Percentiles rank a stretch among this genome's conserved stretches.
Conservation (phyloP, 2,797 vertebrate genomes). For the Acrocephalus scirpaceus region DNA sequence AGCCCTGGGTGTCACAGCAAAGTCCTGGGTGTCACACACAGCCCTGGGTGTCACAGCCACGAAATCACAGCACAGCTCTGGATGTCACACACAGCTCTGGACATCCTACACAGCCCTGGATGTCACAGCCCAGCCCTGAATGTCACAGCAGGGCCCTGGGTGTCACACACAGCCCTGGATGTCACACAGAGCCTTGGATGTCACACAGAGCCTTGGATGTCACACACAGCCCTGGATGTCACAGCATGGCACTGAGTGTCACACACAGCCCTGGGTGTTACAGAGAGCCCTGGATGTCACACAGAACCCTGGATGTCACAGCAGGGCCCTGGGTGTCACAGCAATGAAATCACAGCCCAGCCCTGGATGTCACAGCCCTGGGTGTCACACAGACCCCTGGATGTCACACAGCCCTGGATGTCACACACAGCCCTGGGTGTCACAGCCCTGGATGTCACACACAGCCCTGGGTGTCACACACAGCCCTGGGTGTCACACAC, state of each 20-base stretch:
- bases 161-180: too few relatives aligned
- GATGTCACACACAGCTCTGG: not conserved
- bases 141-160: too few relatives aligned
- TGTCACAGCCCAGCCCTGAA: too few relatives aligned
- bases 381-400: not conserved
- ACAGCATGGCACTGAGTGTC: fast-evolving
- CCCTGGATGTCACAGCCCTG: not conserved
- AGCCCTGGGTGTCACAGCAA: too few relatives aligned
- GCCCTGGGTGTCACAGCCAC: fast-evolving
- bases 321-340: not conserved
- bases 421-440: not conserved
- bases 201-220: fast-evolving
- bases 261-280: not conserved
- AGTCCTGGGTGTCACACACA: too few relatives aligned
- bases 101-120: too few relatives aligned
- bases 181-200: too few relatives aligned
- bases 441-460: too few relatives aligned
- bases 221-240: not conserved
- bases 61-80: too few relatives aligned
- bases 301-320: not conserved
- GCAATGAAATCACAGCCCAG: too few relatives aligned
- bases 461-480: too few relatives aligned
- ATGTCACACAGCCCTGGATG: not conserved
- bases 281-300: not conserved
- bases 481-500: too few relatives aligned